Evolutionary conservation across 2,797 vertebrate species (phyloP).

Genomic region (Jordanella pulchra): DNA sequence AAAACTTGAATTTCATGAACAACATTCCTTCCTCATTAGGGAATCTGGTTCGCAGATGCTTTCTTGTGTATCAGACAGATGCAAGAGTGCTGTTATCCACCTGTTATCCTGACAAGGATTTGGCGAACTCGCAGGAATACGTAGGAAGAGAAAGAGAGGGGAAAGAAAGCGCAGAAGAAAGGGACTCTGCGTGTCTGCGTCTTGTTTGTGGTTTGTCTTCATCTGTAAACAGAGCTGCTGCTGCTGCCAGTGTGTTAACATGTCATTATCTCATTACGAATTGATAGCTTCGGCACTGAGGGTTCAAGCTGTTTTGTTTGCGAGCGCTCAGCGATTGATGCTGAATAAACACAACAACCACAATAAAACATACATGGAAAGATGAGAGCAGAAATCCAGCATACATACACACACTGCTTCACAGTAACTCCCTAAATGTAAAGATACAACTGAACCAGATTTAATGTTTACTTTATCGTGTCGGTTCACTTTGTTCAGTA

Average conservation of each 20-base stretch:
- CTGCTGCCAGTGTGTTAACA: constrained; percentile 65
- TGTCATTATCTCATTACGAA: constrained; percentile 81
- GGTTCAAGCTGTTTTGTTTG: constrained; percentile 73
- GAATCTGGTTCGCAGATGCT: constrained; percentile 66
- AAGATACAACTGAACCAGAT: constrained; percentile 23
- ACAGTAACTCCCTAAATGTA: constrained; percentile 4
- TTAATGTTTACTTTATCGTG: not conserved
- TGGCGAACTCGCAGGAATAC: constrained; percentile 54
- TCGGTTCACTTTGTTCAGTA: not conserved
- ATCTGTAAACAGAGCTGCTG: constrained; percentile 75
- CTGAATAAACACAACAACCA: constrained; percentile 69
- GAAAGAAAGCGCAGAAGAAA: constrained; percentile 3
- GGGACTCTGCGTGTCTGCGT: constrained; percentile 54
- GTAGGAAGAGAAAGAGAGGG: not conserved
- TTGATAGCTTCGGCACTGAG: constrained; percentile 70
- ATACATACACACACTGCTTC: constrained; percentile 2
- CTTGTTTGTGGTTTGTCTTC: constrained; percentile 76
- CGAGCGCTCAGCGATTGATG: constrained; percentile 40
- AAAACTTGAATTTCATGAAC: constrained; percentile 78
- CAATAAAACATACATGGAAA: constrained; percentile 49
- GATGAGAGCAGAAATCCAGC: constrained; percentile 14
- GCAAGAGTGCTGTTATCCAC: constrained; percentile 72
- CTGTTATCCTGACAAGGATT: constrained; percentile 67
- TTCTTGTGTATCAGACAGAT: constrained; percentile 35
- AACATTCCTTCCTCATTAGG: constrained; percentile 79